Evolutionary conservation across 2,113 vertebrate species (phyloP).

Genomic region (Pseudorectes ferrugineus): DNA sequence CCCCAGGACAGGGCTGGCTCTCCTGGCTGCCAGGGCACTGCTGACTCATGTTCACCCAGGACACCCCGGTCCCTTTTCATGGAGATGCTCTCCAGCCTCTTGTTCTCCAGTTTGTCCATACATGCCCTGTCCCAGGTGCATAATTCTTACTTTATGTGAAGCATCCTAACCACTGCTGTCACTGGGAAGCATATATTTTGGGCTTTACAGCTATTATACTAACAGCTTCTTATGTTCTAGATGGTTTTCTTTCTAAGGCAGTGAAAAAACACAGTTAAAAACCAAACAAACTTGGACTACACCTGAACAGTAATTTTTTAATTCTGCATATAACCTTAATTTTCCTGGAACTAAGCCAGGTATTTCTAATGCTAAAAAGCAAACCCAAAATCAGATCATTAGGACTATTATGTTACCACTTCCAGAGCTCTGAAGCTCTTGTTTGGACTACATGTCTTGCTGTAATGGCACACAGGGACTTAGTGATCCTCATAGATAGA

Average conservation of each 20-base stretch:
- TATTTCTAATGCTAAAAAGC: background rate
- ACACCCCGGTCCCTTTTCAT: background rate
- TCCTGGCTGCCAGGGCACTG: background rate
- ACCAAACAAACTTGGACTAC: background rate
- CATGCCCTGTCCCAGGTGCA: background rate
- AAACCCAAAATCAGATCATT: background rate
- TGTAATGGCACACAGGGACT: background rate
- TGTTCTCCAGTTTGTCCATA: background rate
- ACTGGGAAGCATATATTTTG: background rate
- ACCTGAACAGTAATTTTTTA: background rate
- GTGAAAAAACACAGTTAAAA: background rate
- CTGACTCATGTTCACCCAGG: rapidly evolving
- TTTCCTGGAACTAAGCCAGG: background rate
- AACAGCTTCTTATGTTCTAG: background rate
- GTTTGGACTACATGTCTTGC: background rate
- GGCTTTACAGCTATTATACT: background rate
- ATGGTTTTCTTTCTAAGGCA: background rate
- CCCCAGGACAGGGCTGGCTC: rapidly evolving
- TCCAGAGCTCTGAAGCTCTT: background rate
- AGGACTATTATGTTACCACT: background rate
- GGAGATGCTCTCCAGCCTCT: background rate
- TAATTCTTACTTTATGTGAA: background rate
- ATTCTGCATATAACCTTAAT: background rate
- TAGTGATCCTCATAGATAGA: background rate
- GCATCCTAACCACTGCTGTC: background rate